Evolutionary conservation across 2,113 vertebrate genomes (phyloP).

Genomic region (Anguilla rostrata): DNA sequence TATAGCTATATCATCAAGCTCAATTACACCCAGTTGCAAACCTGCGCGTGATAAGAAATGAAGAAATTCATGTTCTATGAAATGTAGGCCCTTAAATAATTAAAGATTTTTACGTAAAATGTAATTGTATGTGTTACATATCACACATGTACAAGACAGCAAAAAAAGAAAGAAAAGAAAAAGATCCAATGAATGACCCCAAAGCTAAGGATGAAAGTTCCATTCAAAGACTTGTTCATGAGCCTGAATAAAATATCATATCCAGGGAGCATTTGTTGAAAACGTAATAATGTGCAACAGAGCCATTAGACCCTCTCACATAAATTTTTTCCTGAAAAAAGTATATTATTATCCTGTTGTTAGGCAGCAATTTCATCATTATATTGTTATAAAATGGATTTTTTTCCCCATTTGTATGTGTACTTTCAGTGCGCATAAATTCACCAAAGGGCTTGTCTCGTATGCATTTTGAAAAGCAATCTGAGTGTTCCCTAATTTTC

Average conservation of each 20-base stretch:
- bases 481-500: not conserved
- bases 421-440: not conserved
- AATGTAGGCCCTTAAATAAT: not conserved
- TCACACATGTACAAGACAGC: not conserved
- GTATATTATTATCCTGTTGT: not conserved
- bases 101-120: not conserved
- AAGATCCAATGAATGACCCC: not conserved
- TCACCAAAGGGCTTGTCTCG: not conserved
- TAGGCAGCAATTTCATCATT: not conserved
- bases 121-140: not conserved
- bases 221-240: no score
- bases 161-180: no score
- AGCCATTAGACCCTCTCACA: not conserved
- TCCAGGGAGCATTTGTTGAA: not conserved
- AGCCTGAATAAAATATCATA: not conserved
- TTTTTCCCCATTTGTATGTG: not conserved
- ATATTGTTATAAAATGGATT: not conserved
- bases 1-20: no score
- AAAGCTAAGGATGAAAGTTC: no score
- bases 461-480: not conserved
- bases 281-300: not conserved
- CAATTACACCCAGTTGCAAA: no score
- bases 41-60: no score
- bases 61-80: no score
- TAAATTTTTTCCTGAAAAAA: not conserved